Base-by-base conservation (phyloP, 2,113 vertebrate genomes). In the Carollia perspicillata region DNA sequence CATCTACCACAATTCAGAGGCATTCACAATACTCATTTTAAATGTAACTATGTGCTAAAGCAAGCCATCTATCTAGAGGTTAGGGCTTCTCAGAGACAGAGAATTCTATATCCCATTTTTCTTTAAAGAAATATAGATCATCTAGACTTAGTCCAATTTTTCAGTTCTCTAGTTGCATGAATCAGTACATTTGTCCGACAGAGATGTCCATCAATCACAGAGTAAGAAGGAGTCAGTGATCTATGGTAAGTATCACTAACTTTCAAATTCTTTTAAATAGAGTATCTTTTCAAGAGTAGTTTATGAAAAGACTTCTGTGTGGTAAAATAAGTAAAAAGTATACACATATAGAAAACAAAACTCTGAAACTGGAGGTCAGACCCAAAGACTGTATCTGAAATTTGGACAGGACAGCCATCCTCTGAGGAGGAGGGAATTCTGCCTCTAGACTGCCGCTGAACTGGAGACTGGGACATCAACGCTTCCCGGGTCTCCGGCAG, bases 231-330 rank as follows among this genome's bases (percentile, higher is more conserved):
- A 74, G 16, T 83, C 53, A 83, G 22, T 47, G 11, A 12, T 53
- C 37, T 55, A 51, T 9, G 12, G 35, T 26, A 75, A 93, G 20
- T 65, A 94, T 60, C n/a, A 74, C 5, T 72, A n/a, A 49, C 42
- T 80, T 66, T 72, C 60, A 77, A 60, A 89, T 58, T 90, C 33
- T 86, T 93, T 91, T 77, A 83, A 96, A 79, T 2, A 88, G 51
- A 93, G 0, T 37, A 40, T 22, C 13, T 95, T 96, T 81, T 58
- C 20, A 79, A 89, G 47, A 86, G 4, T 9, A 20, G 22, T 75
- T 89, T 87, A 51, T 6, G 1, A 83, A 86, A 86, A 89, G 47
- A 72, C 20, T 81, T 47, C 42, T 63, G 66, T 74, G 77, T 26
- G 20, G 22, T 72, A 71, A 78, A 83, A 33, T n/a, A 51, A 89